phyloP scores from a whole-genome alignment of 2,888 invertebrate species.

The Sphinx pinastri region DNA sequence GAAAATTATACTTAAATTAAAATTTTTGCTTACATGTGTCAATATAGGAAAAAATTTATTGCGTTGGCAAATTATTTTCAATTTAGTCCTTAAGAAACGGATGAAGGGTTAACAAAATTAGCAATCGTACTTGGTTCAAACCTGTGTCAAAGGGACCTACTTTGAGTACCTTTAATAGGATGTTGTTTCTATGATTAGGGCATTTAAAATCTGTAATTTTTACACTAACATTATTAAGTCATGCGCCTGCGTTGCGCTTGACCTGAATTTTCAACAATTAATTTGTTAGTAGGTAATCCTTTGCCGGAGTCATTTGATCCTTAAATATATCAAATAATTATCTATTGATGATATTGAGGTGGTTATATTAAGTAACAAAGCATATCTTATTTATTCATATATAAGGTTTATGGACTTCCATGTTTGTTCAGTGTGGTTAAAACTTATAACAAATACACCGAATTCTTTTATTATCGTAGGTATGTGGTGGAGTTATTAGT shows the following conservation, averaged over 20 bases:
- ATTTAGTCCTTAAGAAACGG: neutral
- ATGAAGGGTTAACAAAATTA: neutral
- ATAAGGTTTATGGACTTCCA: neutral
- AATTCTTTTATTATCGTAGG: conserved; percentile 12
- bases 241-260: conserved; percentile 13
- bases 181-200: neutral
- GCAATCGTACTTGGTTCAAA: neutral
- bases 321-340: neutral
- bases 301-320: neutral
- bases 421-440: neutral
- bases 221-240: neutral
- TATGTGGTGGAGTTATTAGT: conserved; percentile 15
- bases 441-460: conserved; percentile 25
- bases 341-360: neutral
- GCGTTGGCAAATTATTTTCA: neutral
- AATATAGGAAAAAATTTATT: neutral
- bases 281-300: conserved; percentile 32
- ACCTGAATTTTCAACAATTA: conserved; percentile 19
- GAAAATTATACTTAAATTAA: conserved; percentile 39
- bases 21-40: neutral
- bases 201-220: neutral
- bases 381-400: neutral
- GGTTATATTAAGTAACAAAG: neutral
- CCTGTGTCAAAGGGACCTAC: neutral
- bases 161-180: neutral